phyloP scores from a whole-genome alignment of 2,113 vertebrate genomes.

The Paraplagusia blochii region DNA sequence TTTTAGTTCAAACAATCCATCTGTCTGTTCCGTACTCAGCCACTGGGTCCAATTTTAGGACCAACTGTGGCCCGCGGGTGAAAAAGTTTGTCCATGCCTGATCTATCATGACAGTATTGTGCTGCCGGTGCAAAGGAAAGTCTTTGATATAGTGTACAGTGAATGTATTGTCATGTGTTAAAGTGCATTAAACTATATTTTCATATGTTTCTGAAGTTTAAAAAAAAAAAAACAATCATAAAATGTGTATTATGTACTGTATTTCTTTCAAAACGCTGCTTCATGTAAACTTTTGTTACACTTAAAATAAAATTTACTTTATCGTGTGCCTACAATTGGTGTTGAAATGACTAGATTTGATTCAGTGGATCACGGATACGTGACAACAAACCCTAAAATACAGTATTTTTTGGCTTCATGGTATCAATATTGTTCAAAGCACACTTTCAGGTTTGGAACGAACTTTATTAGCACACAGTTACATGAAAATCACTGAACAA shows the following conservation, averaged over 20 bases:
- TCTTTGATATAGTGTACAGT: slow-evolving; percentile 95
- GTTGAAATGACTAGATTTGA: too few relatives aligned
- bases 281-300: slow-evolving; percentile 88
- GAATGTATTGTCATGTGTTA: slow-evolving; percentile 92
- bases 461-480: slow-evolving; percentile 67
- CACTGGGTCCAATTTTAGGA: too few relatives aligned
- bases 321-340: slow-evolving; percentile 48
- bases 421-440: too few relatives aligned
- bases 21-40: too few relatives aligned
- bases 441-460: slow-evolving; percentile 39
- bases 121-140: slow-evolving; percentile 87
- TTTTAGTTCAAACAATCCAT: too few relatives aligned
- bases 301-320: slow-evolving; percentile 83
- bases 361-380: too few relatives aligned
- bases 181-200: slow-evolving; percentile 99
- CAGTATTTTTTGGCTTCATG: too few relatives aligned
- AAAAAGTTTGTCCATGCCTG: too few relatives aligned
- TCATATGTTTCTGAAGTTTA: slow-evolving; percentile 88
- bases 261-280: slow-evolving; percentile 87
- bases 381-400: too few relatives aligned
- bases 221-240: slow-evolving; percentile 49
- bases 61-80: too few relatives aligned
- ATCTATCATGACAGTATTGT: slow-evolving; percentile 90
- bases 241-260: slow-evolving; percentile 84
- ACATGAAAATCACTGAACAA: slow-evolving; percentile 64